A percentile compares a stretch with the other conserved stretches of the same genome.
These are phyloP conservation scores for Alouatta palliata DNA, from an alignment of 2,113 vertebrate genomes.

Conservation along the genomic window DNA sequence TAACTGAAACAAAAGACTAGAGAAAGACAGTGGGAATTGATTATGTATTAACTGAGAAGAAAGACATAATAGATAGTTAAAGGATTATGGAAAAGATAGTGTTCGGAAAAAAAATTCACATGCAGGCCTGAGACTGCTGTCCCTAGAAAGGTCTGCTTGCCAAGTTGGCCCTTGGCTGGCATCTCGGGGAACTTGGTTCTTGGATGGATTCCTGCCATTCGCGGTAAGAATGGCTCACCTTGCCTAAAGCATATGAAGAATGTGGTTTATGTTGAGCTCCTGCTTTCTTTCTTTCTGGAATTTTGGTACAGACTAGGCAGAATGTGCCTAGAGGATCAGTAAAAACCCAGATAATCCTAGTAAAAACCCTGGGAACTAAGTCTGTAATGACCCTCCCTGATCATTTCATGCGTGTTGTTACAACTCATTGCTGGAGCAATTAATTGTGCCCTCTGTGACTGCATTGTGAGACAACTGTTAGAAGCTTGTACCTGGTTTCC, in stretches of 20 bases:
- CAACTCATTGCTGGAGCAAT: neutral
- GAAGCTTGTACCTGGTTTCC: neutral
- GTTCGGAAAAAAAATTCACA: neutral
- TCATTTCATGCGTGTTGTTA: neutral
- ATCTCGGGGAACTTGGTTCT: neutral
- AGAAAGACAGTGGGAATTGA: neutral
- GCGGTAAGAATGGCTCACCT: neutral
- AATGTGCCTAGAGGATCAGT: neutral
- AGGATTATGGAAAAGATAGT: neutral
- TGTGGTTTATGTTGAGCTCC: neutral
- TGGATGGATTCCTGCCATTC: neutral
- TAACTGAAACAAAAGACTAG: neutral
- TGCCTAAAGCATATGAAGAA: neutral
- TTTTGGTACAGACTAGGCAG: neutral
- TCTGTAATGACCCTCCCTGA: neutral
- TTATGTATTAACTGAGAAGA: neutral
- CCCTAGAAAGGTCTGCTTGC: conserved; percentile 5
- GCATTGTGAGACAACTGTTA: neutral
- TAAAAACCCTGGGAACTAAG: neutral
- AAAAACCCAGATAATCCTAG: neutral
- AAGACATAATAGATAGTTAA: neutral
- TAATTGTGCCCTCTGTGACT: neutral
- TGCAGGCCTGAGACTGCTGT: neutral
- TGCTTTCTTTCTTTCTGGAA: conserved; percentile 3
- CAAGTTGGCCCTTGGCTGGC: neutral